Evolutionary conservation across 2,888 invertebrate genomes (phyloP).

Genomic region (Neoascia interrupta): DNA sequence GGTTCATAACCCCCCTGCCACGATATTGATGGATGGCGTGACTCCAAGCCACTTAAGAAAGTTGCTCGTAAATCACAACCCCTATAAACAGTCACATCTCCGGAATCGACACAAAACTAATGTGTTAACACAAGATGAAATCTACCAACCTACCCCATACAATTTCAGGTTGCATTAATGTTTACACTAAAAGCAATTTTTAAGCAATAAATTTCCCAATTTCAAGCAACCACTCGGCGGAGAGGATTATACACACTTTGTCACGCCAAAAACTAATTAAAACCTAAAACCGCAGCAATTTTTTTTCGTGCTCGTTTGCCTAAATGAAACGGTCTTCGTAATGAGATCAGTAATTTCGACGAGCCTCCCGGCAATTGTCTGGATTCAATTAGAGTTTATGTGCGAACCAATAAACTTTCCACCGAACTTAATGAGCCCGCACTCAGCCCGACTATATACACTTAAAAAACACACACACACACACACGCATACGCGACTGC

Average conservation of each 20-base stretch:
- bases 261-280: slow-evolving; percentile 50
- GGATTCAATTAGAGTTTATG: slow-evolving; percentile 49
- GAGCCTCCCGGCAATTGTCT: slow-evolving; percentile 11
- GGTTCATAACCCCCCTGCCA: too few species aligned
- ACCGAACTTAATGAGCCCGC: slow-evolving; percentile 34
- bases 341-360: slow-evolving; percentile 40
- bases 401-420: slow-evolving; percentile 31
- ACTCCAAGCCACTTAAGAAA: too few species aligned
- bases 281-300: slow-evolving; percentile 54
- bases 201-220: neutral
- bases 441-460: neutral
- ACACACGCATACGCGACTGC: neutral
- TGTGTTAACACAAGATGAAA: too few species aligned
- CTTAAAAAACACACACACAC: neutral
- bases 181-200: neutral
- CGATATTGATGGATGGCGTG: too few species aligned
- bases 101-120: too few species aligned
- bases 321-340: slow-evolving; percentile 12
- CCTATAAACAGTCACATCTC: too few species aligned
- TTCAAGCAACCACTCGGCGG: neutral
- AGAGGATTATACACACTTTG: neutral
- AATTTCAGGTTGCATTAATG: too few species aligned
- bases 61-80: too few species aligned
- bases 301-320: slow-evolving; percentile 31
- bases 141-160: too few species aligned